These are phyloP conservation scores for Chloroceryle inda DNA, from an alignment of 2,797 vertebrate genomes.

Conservation along the genomic window DNA sequence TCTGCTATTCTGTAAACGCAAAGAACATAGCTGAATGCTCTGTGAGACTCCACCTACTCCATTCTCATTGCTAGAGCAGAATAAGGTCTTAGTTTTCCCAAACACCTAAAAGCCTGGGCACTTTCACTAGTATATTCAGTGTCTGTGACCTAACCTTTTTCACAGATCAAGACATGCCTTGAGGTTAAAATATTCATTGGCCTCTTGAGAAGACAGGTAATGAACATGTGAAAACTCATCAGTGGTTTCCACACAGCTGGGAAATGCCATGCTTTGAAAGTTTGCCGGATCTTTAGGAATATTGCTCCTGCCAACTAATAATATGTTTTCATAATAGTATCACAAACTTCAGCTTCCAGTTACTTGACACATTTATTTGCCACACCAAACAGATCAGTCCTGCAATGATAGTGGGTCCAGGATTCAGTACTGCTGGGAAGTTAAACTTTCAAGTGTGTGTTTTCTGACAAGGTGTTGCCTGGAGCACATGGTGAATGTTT, in stretches of 20 bases:
- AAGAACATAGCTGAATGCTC: background rate
- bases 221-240: background rate
- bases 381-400: background rate
- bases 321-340: background rate
- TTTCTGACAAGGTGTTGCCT: background rate
- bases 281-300: background rate
- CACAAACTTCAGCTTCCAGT: background rate
- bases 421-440: background rate
- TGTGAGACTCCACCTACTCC: background rate
- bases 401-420: background rate
- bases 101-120: background rate
- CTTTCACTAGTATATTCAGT: background rate
- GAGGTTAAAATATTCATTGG: background rate
- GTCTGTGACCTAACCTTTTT: background rate
- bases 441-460: rapidly evolving
- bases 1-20: background rate
- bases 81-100: background rate
- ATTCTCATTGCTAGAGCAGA: background rate
- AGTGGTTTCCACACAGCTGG: rapidly evolving
- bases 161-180: background rate
- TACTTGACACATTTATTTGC: background rate
- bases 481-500: background rate
- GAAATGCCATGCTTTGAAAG: background rate
- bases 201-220: background rate
- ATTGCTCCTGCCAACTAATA: background rate